These are phyloP conservation scores for Oophaga sylvatica DNA, from an alignment of 2,797 vertebrate species.

Conservation along the genomic window DNA sequence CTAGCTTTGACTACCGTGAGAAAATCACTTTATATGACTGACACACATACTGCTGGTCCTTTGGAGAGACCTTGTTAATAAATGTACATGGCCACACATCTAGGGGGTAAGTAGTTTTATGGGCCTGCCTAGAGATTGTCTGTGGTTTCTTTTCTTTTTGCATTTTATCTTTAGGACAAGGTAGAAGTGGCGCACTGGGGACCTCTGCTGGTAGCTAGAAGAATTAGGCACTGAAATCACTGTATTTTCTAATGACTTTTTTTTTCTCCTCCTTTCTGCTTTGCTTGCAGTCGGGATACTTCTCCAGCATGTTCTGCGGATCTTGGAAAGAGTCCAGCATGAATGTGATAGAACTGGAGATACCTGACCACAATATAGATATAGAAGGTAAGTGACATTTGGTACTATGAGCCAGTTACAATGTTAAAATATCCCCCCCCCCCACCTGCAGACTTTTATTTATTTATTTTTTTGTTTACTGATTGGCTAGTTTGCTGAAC, in stretches of 20 bases:
- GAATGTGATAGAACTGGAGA: constrained; percentile 92
- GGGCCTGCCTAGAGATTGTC: neutral
- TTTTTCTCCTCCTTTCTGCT: no score
- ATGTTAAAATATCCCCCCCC: no score
- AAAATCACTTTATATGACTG: no score
- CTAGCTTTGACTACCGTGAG: no score
- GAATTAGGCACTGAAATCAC: neutral
- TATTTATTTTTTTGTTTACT: no score
- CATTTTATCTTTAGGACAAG: neutral
- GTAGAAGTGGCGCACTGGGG: neutral
- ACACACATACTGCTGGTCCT: no score
- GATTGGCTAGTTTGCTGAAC: no score
- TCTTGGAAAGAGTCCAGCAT: constrained; percentile 98
- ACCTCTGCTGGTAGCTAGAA: neutral
- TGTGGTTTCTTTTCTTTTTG: neutral
- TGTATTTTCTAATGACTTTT: neutral
- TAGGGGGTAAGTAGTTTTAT: neutral
- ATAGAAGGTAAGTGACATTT: constrained; percentile 82
- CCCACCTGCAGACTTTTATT: no score
- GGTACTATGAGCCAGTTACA: no score
- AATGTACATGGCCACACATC: no score
- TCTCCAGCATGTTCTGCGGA: constrained; percentile 99
- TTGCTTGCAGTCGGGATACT: constrained; percentile 89
- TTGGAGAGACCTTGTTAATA: no score
- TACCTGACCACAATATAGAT: constrained; percentile 97